Evolutionary conservation across 2,113 vertebrate genomes (phyloP).

Genomic region (Telmatochromis bifrenatus): DNA sequence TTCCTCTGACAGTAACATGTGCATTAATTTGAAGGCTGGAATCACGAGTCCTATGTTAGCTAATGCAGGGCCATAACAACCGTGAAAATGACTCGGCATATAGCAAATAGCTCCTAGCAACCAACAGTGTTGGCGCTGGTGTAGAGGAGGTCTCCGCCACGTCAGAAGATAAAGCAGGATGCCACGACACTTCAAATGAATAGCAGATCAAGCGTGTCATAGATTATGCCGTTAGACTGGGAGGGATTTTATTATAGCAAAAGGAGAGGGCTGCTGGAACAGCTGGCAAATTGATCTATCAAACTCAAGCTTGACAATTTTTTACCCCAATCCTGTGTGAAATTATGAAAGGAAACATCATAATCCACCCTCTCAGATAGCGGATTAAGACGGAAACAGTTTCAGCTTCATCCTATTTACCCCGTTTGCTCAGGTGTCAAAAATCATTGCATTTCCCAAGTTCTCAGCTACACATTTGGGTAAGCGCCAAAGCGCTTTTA

Average conservation of each 20-base stretch:
- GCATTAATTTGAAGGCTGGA: constrained; percentile 7
- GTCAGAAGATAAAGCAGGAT: constrained; percentile 53
- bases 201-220: constrained; percentile 61
- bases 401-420: constrained; percentile 33
- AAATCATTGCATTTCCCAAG: not conserved
- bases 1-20: constrained; percentile 6
- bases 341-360: constrained; percentile 58
- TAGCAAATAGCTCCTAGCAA: constrained; percentile 48
- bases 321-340: constrained; percentile 46
- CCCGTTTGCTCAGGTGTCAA: constrained; percentile 10
- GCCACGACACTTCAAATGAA: constrained; percentile 68
- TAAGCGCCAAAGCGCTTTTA: not conserved
- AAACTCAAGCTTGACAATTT: constrained; percentile 61
- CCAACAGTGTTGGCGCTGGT: not conserved
- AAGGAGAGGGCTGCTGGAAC: constrained; percentile 43
- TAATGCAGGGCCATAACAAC: constrained; percentile 31
- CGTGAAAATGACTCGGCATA: constrained; percentile 45
- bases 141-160: constrained; percentile 26
- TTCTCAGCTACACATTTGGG: not conserved
- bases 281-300: constrained; percentile 71
- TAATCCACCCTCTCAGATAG: constrained; percentile 51
- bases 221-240: constrained; percentile 63
- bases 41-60: not conserved
- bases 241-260: constrained; percentile 57
- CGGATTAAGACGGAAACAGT: constrained; percentile 47